These are phyloP conservation scores for Pseudoips prasinana DNA, from an alignment of 2,888 invertebrate genomes.

Conservation along the genomic window DNA sequence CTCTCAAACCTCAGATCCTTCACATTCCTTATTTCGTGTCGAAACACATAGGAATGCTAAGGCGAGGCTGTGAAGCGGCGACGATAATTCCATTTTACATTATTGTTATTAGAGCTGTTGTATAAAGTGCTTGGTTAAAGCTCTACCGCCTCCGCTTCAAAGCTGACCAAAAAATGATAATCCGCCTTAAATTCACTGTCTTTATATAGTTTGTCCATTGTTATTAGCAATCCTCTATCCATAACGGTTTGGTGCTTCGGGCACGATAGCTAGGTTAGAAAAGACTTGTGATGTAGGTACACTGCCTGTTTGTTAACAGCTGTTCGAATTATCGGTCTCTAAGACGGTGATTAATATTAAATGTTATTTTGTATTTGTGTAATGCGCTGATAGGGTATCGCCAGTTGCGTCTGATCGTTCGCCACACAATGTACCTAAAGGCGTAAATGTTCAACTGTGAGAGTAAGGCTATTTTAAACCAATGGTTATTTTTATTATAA, in stretches of 20 bases:
- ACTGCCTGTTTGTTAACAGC: slow-evolving; percentile 43
- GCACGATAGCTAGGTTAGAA: slow-evolving; percentile 37
- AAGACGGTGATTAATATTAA: slow-evolving; percentile 46
- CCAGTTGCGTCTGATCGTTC: slow-evolving; percentile 1
- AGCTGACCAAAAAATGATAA: slow-evolving; percentile 12
- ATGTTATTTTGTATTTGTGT: slow-evolving; percentile 29
- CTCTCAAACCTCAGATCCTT: slow-evolving; percentile 12
- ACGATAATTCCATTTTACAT: slow-evolving; percentile 9
- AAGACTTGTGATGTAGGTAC: slow-evolving; percentile 44
- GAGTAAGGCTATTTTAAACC: slow-evolving; percentile 31
- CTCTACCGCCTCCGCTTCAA: too few species aligned
- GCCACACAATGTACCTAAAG: slow-evolving; percentile 9
- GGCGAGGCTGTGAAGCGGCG: slow-evolving; percentile 20
- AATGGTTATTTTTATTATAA: slow-evolving; percentile 34
- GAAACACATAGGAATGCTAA: slow-evolving; percentile 16
- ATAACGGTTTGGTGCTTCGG: slow-evolving; percentile 35
- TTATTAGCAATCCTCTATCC: slow-evolving; percentile 17
- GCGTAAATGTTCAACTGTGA: slow-evolving; percentile 23
- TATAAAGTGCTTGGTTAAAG: too few species aligned
- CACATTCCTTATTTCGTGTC: slow-evolving; percentile 27
- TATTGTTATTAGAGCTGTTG: too few species aligned
- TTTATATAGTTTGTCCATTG: slow-evolving; percentile 22
- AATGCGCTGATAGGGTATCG: slow-evolving; percentile 10
- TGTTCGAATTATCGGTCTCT: slow-evolving; percentile 48
- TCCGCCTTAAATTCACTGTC: slow-evolving; percentile 34